These are phyloP conservation scores for Coenonympha glycerion DNA, from an alignment of 2,888 invertebrate species.

Conservation along the genomic window DNA sequence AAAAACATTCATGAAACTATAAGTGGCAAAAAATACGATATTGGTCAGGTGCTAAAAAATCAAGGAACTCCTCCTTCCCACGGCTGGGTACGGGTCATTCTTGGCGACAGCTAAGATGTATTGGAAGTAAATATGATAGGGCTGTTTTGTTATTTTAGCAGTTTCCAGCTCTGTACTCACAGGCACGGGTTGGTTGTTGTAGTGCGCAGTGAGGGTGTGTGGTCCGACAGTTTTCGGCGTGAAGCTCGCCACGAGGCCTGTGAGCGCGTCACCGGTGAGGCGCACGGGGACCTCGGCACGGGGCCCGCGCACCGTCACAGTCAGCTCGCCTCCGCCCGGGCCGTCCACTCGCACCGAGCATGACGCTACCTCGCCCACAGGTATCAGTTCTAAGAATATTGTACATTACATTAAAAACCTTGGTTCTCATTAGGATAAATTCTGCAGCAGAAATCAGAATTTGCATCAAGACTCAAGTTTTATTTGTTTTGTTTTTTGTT, in stretches of 20 bases:
- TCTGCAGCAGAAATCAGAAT: background rate
- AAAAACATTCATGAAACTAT: too few relatives aligned
- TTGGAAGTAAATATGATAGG: too few relatives aligned
- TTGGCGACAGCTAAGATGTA: too few relatives aligned
- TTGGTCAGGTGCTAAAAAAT: too few relatives aligned
- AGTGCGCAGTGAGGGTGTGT: slow-evolving; percentile 92
- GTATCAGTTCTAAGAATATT: slow-evolving; percentile 80
- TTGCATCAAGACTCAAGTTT: background rate
- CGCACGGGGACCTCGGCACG: slow-evolving; percentile 90
- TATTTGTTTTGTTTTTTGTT: background rate
- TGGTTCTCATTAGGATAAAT: background rate
- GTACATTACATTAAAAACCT: slow-evolving; percentile 3
- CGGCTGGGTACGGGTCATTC: too few relatives aligned
- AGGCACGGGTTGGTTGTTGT: slow-evolving; percentile 90
- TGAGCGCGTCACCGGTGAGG: slow-evolving; percentile 90
- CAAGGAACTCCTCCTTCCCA: too few relatives aligned
- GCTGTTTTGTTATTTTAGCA: too few relatives aligned
- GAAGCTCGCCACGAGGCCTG: slow-evolving; percentile 93
- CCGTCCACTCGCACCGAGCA: slow-evolving; percentile 72
- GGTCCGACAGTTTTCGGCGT: slow-evolving; percentile 95
- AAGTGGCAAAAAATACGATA: too few relatives aligned
- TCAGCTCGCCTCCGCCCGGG: slow-evolving; percentile 85
- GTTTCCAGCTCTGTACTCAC: slow-evolving; percentile 45
- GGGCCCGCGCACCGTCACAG: slow-evolving; percentile 92
- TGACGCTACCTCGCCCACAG: slow-evolving; percentile 81